Base-by-base conservation (phyloP, 2,888 invertebrate species). In the Schizaphis graminum region DNA sequence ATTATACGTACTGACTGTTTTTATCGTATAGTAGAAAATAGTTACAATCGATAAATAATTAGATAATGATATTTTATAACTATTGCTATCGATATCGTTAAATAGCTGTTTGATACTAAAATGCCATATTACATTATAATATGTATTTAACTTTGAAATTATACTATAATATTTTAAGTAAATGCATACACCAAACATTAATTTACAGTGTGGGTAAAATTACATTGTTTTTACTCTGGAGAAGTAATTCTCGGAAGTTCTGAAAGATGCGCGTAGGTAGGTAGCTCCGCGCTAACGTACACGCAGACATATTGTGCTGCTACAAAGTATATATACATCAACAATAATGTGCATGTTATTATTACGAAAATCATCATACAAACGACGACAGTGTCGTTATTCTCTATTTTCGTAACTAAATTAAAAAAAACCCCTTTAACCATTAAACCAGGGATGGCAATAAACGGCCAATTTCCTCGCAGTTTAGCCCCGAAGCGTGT, bases 371-470 rank as follows among this genome's bases (percentile, higher is more conserved):
- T 94, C 94, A 86, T 90, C 67, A 91, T 94, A 61, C 90, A 91
- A 94, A 94, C 86, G 90, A 57, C 57, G 57, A 93, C 90, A 13
- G 41, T 49, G 86, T n/a, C 49, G 94, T 53, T 53, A 47, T 90
- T 85, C n/a, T 85, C 67, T 90, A 90, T 84, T 61, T 94, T 90
- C 85, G 86, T 94, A 91, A 85, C 91, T 94, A 94, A 94, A 94
- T 94, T 94, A 91, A 94, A 94, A 91, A 89, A 90, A 85, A 53
- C 57, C 93, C 86, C 61, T 94, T 94, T 94, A 94, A 94, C 85
- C 90, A 61, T 85, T 41, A 35, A 11, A 86, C 90, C 10, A 53
- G 28, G 94, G 67, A 86, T 41, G 47, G 24, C 67, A n/a, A 87
- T 26, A 87, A 92, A 92, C 35, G 87, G 92, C 92, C 86, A 92